Evolutionary conservation across 2,888 invertebrate genomes (phyloP).

Genomic region (Pharmacophagus antenor): DNA sequence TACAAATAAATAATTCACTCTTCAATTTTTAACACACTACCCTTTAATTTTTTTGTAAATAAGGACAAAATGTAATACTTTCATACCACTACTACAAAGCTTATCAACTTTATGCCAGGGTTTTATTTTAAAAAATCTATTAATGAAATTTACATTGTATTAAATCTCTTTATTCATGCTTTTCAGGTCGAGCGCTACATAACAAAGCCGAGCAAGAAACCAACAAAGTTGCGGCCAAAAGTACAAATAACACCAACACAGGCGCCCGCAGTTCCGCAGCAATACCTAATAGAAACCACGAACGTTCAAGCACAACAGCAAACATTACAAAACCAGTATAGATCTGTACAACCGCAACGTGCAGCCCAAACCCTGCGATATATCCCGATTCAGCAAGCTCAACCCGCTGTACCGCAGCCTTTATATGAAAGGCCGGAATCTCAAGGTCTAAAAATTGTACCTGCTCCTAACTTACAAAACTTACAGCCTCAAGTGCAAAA

Average conservation of each 20-base stretch:
- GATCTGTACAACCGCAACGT: constrained; percentile 53
- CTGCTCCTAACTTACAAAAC: constrained; percentile 66
- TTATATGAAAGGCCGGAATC: constrained; percentile 64
- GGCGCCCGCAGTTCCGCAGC: constrained; percentile 65
- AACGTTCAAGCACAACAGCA: constrained; percentile 63
- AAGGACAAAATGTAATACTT: too few species aligned
- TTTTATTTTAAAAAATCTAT: not conserved
- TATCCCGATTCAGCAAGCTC: constrained; percentile 51
- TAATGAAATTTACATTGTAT: not conserved
- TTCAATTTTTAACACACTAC: too few species aligned
- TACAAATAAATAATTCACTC: not conserved
- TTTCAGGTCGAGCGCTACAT: constrained; percentile 71
- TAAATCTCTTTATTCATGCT: not conserved
- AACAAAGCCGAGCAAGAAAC: constrained; percentile 67
- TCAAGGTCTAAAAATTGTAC: constrained; percentile 71
- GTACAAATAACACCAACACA: constrained; percentile 52
- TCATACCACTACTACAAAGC: too few species aligned
- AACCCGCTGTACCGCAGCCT: constrained; percentile 49
- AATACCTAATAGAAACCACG: constrained; percentile 75
- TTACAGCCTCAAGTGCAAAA: constrained; percentile 44
- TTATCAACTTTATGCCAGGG: not conserved
- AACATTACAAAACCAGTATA: constrained; percentile 48
- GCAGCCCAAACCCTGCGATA: constrained; percentile 58
- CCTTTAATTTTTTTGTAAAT: too few species aligned
- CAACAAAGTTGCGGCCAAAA: constrained; percentile 65